Conservation (phyloP, 2,888 invertebrate species). For the Anoplius nigerrimus region DNA sequence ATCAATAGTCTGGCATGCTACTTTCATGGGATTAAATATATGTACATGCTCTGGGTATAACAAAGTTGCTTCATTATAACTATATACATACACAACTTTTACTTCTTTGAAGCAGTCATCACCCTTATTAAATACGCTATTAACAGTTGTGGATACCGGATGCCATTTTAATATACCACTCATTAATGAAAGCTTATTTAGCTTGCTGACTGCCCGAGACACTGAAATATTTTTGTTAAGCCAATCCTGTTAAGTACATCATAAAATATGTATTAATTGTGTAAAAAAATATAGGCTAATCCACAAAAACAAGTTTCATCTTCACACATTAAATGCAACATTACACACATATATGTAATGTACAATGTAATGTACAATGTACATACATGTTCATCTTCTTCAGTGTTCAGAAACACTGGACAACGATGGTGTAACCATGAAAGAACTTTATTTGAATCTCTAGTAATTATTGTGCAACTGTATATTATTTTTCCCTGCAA, state of each 20-base stretch:
- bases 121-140: slow-evolving; percentile 83
- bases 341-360: slow-evolving; percentile 1
- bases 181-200: slow-evolving; percentile 69
- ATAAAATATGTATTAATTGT: slow-evolving; percentile 6
- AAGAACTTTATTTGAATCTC: slow-evolving; percentile 82
- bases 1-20: slow-evolving; percentile 49
- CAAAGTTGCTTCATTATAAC: background rate
- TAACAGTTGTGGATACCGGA: slow-evolving; percentile 83
- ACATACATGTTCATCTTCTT: slow-evolving; percentile 80
- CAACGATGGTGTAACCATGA: slow-evolving; percentile 87
- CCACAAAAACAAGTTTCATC: too few relatives aligned
- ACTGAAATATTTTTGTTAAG: slow-evolving; percentile 78
- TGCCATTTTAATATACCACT: slow-evolving; percentile 78
- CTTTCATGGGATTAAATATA: slow-evolving; percentile 40
- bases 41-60: slow-evolving; percentile 12
- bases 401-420: slow-evolving; percentile 85
- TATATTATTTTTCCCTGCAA: slow-evolving; percentile 78
- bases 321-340: too few relatives aligned
- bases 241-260: slow-evolving; percentile 78
- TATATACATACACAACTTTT: slow-evolving; percentile 51
- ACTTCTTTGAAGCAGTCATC: slow-evolving; percentile 78
- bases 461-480: slow-evolving; percentile 87
- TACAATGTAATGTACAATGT: slow-evolving; percentile 12
- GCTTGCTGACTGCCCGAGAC: slow-evolving; percentile 76
- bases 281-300: slow-evolving; percentile 1